Evolutionary conservation across 2,113 vertebrate species (phyloP), one percentile per base, ranked within the genome.

Genomic region (Lagenorhynchus albirostris): DNA sequence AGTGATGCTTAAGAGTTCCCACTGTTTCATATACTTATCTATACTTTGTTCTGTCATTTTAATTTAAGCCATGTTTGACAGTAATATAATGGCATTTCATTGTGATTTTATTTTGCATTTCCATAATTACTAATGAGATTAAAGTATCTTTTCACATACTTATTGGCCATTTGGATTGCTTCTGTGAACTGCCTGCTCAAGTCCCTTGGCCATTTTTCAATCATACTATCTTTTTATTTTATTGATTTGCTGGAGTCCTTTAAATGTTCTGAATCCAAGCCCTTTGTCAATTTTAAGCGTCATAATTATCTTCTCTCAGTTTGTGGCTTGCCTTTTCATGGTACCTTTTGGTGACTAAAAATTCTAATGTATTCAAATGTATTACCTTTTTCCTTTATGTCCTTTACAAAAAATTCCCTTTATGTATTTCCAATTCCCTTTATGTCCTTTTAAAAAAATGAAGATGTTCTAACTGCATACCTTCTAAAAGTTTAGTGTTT

Each of bases 81-180:
- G 26, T 79, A 36, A 90, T n/a, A 58, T n/a, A 90, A 77, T 36
- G 55, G 76, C n/a, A 47, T 73, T 29, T 67, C 29, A 60, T 4
- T 91, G 38, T 82, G 20, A 94, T 60, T 79, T 93, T 89, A 63
- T 63, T 94, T 76, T 94, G 17, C 18, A 76, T 76, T 89, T 94
- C 53, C n/a, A 68, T 26, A 79, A 91, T 62, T 80, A 80, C 41
- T 53, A 67, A 80, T 74, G 11, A 86, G 63, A 94, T 80, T 83
- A 82, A 76, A 55, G 15, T 63, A 90, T 55, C 20, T 93, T 93
- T 95, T 86, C 53, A 79, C 41, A 3, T 20, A 93, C 77, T 86
- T 55, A 77, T 58, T 68, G 18, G 68, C 33, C 33, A 92, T 63
- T 83, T 86, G 8, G 68, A 58, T 38, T 77, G 63, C 68, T 95